Evolutionary conservation across 2,888 invertebrate species (phyloP).

Genomic region (Chydorus sphaericus): DNA sequence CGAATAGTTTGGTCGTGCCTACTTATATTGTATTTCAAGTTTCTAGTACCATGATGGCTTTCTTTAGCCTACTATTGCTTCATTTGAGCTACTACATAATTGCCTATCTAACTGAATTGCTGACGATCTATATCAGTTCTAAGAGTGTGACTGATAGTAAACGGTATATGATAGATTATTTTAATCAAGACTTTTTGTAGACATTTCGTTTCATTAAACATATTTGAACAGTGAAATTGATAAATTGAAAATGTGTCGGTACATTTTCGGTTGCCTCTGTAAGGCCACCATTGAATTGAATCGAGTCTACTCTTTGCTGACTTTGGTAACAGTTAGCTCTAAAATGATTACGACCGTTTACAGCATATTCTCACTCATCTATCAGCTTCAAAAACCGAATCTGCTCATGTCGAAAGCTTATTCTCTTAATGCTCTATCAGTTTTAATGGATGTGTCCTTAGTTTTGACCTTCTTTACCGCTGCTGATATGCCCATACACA

Average conservation of each 20-base stretch:
- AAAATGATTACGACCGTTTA: background rate
- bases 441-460: background rate
- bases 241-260: background rate
- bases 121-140: too few species aligned
- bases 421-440: background rate
- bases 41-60: too few species aligned
- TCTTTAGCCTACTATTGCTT: too few species aligned
- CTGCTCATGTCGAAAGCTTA: background rate
- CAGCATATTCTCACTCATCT: background rate
- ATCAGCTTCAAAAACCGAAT: background rate
- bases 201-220: too few species aligned
- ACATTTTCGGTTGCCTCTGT: background rate
- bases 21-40: too few species aligned
- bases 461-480: background rate
- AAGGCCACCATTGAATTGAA: background rate
- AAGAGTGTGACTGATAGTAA: too few species aligned
- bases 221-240: too few species aligned
- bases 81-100: too few species aligned
- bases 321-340: background rate
- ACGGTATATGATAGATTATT: too few species aligned
- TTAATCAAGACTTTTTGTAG: too few species aligned
- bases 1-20: too few species aligned
- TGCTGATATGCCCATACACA: background rate
- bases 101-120: too few species aligned
- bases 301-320: background rate